Evolutionary conservation across 2,113 vertebrate species (phyloP), one percentile per base, ranked within the genome.

Genomic region (Leuciscus idus): DNA sequence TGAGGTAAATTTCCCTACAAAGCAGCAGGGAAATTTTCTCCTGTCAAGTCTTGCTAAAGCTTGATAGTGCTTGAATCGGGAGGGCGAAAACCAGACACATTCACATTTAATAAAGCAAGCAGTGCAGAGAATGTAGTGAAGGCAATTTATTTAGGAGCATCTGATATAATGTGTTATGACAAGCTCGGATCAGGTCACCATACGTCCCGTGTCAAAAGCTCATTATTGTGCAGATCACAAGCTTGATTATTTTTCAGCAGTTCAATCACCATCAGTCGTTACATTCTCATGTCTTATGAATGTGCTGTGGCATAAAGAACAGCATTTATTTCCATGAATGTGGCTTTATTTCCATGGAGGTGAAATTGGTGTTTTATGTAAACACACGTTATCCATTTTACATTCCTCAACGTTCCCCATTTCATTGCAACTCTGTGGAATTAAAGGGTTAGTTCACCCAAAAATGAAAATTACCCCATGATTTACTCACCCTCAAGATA

Each of bases 61-160:
- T 62, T 64, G 36, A 46, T 81, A 4, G n/a, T 4, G 78, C 78
- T 43, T 48, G 57, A 81, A 62, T 46, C n/a, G 46, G 39, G 15
- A 13, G 11, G 13, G 4, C 0, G 13, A 59, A 57, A 59, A 59
- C 33, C 33, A 48, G 79, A 81, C 7, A 12, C 19, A 2, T 64
- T 81, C 79, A 21, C 36, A 26, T 64, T 81, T 81, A 48, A 81
- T 81, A 64, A 81, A 48, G 79, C 57, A 61, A 81, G 57, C 55
- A 8, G 55, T 26, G 57, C 21, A 62, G 33, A 78, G 52, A 77
- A 48, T 50, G 12, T 75, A 26, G 73, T 50, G 43, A 28, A 79
- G 52, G 76, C 76, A 79, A 59, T 79, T 79, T 39, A 79, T 11
- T 79, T 11, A 4, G 52, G 30, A 59, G 10, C 52, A 8, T 55